phyloP scores from a whole-genome alignment of 2,888 invertebrate genomes.

The Folsomia manolachei region DNA sequence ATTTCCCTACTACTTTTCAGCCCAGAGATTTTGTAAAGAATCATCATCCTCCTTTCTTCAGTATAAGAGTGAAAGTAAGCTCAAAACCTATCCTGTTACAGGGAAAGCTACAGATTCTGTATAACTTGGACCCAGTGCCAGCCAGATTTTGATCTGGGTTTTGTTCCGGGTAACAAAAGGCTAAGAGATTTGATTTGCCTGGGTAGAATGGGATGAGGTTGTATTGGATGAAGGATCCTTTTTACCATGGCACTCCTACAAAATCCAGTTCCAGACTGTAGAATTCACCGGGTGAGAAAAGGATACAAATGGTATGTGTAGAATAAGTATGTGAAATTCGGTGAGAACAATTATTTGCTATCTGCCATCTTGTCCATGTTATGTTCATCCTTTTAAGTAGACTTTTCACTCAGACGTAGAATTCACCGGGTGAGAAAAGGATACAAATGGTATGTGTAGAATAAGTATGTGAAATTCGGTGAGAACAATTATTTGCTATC shows the following conservation, averaged over 20 bases:
- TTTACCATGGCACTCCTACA: no score
- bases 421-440: not conserved
- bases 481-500: slow-evolving; percentile 33
- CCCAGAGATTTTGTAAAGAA: no score
- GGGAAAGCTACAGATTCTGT: no score
- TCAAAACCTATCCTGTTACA: no score
- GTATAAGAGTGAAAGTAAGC: no score
- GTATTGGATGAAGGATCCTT: no score
- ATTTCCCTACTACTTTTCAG: no score
- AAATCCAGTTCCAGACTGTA: not conserved
- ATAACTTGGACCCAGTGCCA: not conserved
- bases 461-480: slow-evolving; percentile 18
- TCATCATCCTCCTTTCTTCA: no score
- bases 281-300: not conserved
- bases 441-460: slow-evolving; percentile 16
- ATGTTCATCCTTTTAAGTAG: not conserved
- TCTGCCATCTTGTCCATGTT: not conserved
- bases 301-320: slow-evolving; percentile 16
- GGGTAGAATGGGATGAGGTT: no score
- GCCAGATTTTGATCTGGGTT: not conserved
- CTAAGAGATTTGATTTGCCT: not conserved
- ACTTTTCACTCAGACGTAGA: not conserved
- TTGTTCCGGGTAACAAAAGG: not conserved
- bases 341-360: slow-evolving; percentile 34
- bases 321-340: slow-evolving; percentile 17